A percentile compares a stretch with the other conserved stretches of the same genome.
Conservation (phyloP, 2,113 vertebrate genomes). For the Melanerpes formicivorus region DNA sequence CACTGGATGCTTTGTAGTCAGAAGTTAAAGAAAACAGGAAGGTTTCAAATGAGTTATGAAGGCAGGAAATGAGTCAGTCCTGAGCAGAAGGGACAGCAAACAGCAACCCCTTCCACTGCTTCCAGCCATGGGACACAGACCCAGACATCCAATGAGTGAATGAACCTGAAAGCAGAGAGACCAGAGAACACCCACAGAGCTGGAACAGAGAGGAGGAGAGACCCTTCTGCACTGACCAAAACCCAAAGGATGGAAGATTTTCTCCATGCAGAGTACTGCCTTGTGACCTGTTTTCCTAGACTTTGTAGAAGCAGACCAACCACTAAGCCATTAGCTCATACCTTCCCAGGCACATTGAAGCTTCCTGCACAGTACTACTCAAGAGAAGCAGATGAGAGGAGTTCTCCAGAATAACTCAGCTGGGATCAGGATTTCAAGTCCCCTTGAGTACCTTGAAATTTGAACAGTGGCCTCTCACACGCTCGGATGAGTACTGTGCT, state of each 20-base stretch:
- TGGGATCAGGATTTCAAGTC: not conserved
- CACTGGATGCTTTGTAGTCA: not conserved
- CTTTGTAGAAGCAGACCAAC: not conserved
- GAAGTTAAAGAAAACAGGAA: conserved; percentile 47
- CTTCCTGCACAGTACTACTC: not conserved
- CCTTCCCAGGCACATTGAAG: not conserved
- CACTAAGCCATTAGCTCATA: not conserved
- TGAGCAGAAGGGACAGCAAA: not conserved
- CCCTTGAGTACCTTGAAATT: not conserved
- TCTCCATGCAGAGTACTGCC: not conserved
- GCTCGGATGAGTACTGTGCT: not conserved
- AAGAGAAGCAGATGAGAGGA: not conserved
- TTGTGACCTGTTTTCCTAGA: not conserved
- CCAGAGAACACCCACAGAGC: not conserved
- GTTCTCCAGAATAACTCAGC: not conserved
- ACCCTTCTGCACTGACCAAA: not conserved
- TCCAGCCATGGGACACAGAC: accelerated
- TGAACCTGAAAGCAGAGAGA: not conserved
- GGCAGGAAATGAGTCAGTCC: conserved; percentile 58
- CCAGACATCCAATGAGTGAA: accelerated
- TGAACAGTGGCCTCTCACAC: not conserved
- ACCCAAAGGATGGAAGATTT: not conserved
- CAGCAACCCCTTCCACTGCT: not conserved
- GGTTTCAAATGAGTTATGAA: not conserved
- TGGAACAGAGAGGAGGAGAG: not conserved